Evolutionary conservation across 2,113 vertebrate genomes (phyloP), one percentile per base, ranked within the genome.

Genomic region (Epinephelus lanceolatus): DNA sequence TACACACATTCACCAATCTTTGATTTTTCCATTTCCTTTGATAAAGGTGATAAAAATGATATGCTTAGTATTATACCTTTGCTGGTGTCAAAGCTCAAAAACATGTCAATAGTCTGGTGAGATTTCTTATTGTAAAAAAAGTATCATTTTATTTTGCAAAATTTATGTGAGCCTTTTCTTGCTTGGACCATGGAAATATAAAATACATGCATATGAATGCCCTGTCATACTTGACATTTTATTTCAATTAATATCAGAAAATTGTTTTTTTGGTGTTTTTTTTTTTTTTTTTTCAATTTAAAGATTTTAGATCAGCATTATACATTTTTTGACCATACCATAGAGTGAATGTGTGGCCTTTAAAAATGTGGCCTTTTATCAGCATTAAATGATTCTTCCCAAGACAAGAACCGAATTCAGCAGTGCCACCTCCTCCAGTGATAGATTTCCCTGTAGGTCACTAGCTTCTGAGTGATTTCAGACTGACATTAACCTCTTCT

Each of bases 401-500:
- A 47, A 80, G 19, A 15, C 27, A 15, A 42, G 27, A 57, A 13
- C 57, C 37, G 37, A 33, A 53, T 47, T 49, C 9, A 15, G 30
- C 65, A 12, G 47, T 10, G 6, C 45, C 45, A 57, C 70, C 63
- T 66, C 23, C 52, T 56, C 62, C 6, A 10, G 30, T 67, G 47
- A 67, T 60, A 59, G 19, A 27, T 80, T 75, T 57, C 72, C 40
- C 75, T 63, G 47, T 55, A 23, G 71, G n/a, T 89, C 73, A 78
- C 23, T 63, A 6, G 13, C 67, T 80, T 87, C 51, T 49, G 37
- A 84, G 59, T 82, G 78, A 84, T 68, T 84, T 88, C 49, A 71
- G 67, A 81, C 81, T 40, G 73, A 85, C 76, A 85, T 78, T 81
- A 66, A 76, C 82, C 37, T 86, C 78, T 65, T 87, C 86, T 85